Conservation (phyloP, 1,140 invertebrate genomes). For the Nephotettix cincticeps region DNA sequence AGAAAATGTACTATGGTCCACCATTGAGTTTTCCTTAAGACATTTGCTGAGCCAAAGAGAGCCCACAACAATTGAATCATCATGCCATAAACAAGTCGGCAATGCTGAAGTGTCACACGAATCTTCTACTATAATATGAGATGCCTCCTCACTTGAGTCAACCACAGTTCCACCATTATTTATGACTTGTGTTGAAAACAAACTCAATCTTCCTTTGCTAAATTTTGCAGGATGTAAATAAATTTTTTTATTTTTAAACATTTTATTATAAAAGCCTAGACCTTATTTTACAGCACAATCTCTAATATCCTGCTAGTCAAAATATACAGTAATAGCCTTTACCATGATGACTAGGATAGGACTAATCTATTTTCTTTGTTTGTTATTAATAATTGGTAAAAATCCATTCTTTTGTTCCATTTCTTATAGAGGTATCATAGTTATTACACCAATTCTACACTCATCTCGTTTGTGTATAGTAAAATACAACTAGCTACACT, state of each 20-base stretch:
- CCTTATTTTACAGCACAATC: no score
- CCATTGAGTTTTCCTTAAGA: slow-evolving; percentile 17
- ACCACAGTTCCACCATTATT: slow-evolving; percentile 13
- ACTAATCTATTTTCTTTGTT: no score
- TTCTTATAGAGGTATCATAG: no score
- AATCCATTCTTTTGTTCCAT: no score
- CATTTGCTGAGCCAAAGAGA: slow-evolving; percentile 23
- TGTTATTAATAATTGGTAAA: no score
- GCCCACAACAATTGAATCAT: neutral
- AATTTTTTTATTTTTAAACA: slow-evolving; percentile 7
- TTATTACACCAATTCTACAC: no score
- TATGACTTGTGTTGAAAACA: slow-evolving; percentile 19
- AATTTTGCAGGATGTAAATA: slow-evolving; percentile 18
- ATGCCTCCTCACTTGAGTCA: neutral
- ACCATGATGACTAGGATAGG: no score
- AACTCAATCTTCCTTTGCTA: neutral
- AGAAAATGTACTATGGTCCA: neutral
- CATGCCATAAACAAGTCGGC: neutral
- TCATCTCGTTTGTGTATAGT: no score
- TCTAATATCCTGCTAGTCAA: no score
- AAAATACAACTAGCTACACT: no score
- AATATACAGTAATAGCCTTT: no score
- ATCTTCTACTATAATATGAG: slow-evolving; percentile 25
- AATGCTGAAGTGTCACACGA: neutral
- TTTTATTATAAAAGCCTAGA: no score